phyloP scores from a whole-genome alignment of 2,797 vertebrate genomes.

The Danionella dracula region DNA sequence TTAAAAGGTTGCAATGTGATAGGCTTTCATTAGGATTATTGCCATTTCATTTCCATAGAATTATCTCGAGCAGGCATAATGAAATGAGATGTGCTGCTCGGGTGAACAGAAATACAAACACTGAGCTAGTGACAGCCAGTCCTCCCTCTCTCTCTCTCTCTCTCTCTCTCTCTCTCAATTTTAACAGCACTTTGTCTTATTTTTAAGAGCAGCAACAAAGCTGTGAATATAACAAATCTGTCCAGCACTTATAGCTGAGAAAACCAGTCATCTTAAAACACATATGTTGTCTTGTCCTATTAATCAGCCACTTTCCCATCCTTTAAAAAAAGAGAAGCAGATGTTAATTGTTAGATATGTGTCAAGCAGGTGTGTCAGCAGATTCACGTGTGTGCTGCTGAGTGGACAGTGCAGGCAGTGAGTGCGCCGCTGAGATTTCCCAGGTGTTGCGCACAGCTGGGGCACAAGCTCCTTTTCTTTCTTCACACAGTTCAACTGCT shows the following conservation, averaged over 20 bases:
- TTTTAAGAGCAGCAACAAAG: background rate
- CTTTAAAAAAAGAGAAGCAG: constrained; percentile 20
- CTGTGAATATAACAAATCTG: constrained; percentile 1
- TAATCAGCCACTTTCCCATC: constrained; percentile 44
- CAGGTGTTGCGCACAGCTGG: constrained; percentile 38
- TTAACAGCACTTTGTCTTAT: background rate
- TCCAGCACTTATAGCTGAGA: background rate
- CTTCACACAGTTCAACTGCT: constrained; percentile 22
- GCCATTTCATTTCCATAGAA: constrained; percentile 41
- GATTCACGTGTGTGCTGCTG: constrained; percentile 4
- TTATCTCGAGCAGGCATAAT: constrained; percentile 30
- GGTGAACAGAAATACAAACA: constrained; percentile 37
- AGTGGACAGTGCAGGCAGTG: constrained; percentile 13
- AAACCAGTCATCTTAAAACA: constrained; percentile 15
- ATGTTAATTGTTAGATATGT: constrained; percentile 35
- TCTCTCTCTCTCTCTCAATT: background rate
- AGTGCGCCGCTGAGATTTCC: constrained; percentile 17
- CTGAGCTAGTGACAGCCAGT: constrained; percentile 21
- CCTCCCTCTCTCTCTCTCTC: background rate
- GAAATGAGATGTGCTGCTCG: constrained; percentile 35
- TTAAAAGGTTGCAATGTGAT: constrained; percentile 32
- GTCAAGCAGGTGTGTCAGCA: constrained; percentile 18
- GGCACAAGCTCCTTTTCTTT: constrained; percentile 13
- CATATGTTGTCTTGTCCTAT: constrained; percentile 42
- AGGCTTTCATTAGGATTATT: constrained; percentile 41